Percentiles rank a stretch among this genome's conserved stretches.
Evolutionary conservation across 2,888 invertebrate genomes (phyloP).

Genomic region (Synanthedon tipuliformis): DNA sequence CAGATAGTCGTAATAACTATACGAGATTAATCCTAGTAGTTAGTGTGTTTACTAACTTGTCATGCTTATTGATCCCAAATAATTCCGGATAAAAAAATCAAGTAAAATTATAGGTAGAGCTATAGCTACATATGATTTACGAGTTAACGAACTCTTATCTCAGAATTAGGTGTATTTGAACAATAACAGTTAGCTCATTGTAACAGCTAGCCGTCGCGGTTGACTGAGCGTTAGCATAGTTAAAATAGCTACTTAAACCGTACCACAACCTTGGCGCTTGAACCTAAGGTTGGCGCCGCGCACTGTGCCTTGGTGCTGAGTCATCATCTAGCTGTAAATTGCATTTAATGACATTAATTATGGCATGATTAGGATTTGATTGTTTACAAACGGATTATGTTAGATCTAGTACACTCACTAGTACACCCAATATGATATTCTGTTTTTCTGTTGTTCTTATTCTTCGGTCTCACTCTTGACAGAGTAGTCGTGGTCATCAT

Average conservation of each 20-base stretch:
- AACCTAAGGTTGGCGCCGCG: not conserved
- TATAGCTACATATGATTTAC: too few relatives aligned
- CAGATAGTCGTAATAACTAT: too few relatives aligned
- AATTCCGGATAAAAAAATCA: too few relatives aligned
- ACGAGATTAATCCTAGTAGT: too few relatives aligned
- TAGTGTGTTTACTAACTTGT: too few relatives aligned
- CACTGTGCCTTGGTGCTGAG: slow-evolving; percentile 10
- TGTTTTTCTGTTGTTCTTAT: too few relatives aligned
- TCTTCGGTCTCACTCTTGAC: too few relatives aligned
- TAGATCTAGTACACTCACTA: too few relatives aligned
- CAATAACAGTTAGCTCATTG: slow-evolving; percentile 6
- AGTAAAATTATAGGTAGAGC: too few relatives aligned
- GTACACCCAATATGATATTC: too few relatives aligned
- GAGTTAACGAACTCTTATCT: not conserved
- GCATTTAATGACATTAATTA: slow-evolving; percentile 15
- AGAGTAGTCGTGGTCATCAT: too few relatives aligned
- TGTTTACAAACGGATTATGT: not conserved
- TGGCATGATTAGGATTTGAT: not conserved
- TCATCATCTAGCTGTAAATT: slow-evolving; percentile 18
- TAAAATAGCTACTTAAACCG: not conserved
- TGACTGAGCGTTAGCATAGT: slow-evolving; percentile 17
- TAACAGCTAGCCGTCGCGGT: slow-evolving; percentile 19
- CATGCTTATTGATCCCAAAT: too few relatives aligned
- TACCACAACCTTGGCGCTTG: slow-evolving; percentile 19
- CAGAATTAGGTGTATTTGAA: slow-evolving; percentile 1